Evolutionary conservation across 1,140 invertebrate species (phyloP).

Genomic region (Drosophila lowei): DNA sequence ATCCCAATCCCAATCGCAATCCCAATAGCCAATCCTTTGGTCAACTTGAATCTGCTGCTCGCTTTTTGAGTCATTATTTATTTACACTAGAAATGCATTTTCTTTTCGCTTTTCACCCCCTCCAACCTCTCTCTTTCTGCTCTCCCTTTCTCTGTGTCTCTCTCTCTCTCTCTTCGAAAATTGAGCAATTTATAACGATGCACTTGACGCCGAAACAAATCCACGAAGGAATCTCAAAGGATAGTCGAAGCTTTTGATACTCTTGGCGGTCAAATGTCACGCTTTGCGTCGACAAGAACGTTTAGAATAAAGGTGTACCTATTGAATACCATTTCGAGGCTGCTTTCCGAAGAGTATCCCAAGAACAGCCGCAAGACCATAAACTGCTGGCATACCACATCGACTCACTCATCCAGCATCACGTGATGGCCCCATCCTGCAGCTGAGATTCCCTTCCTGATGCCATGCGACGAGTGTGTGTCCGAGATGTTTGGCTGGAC

Average conservation of each 20-base stretch:
- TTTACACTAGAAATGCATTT: constrained; percentile 78
- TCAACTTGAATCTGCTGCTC: constrained; percentile 14
- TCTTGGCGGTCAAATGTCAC: no score
- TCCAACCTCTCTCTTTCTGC: no score
- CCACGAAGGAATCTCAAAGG: constrained; percentile 1
- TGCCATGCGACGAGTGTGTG: constrained; percentile 15
- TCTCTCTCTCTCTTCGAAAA: constrained; percentile 37
- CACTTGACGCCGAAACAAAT: constrained; percentile 69
- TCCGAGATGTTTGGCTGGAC: constrained; percentile 51
- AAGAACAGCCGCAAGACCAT: no score
- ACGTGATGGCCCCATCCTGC: constrained; percentile 47
- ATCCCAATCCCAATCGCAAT: neutral
- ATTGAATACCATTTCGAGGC: no score
- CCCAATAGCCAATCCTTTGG: constrained; percentile 14
- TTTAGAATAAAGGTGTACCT: no score
- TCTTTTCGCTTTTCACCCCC: constrained; percentile 27
- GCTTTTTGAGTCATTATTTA: constrained; percentile 67
- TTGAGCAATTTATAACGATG: constrained; percentile 79
- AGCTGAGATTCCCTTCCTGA: constrained; percentile 37
- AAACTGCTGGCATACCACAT: no score
- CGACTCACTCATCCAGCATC: constrained; percentile 14
- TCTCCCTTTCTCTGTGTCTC: no score
- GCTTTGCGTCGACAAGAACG: no score
- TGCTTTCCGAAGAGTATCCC: no score
- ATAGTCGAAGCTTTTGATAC: no score